phyloP scores from a whole-genome alignment of 2,113 vertebrate genomes.

The Mobula hypostoma region DNA sequence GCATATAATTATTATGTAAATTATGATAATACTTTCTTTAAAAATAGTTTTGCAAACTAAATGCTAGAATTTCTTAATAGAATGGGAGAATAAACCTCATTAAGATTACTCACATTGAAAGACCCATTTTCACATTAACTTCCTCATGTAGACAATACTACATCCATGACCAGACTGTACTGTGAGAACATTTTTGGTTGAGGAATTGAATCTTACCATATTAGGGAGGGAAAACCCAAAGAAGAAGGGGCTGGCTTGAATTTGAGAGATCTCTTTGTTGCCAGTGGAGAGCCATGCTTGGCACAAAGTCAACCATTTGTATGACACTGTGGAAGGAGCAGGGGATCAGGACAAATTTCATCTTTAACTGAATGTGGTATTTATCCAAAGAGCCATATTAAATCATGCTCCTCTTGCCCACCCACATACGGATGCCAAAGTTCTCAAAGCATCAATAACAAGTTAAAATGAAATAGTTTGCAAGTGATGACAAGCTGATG shows the following conservation, averaged over 20 bases:
- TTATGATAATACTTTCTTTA: neutral
- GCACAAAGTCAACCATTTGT: neutral
- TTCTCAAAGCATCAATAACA: too few species aligned
- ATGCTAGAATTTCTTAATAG: neutral
- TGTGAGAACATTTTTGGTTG: neutral
- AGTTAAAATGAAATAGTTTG: too few species aligned
- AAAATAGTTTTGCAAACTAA: slow-evolving; percentile 10
- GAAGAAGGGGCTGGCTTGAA: neutral
- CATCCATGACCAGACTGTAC: neutral
- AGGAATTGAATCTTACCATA: neutral
- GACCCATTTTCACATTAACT: neutral
- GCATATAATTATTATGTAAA: slow-evolving; percentile 23
- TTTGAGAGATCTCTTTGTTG: neutral
- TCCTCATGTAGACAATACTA: neutral
- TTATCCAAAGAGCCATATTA: too few species aligned
- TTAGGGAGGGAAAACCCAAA: neutral
- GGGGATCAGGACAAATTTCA: neutral
- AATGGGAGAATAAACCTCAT: neutral
- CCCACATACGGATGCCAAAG: too few species aligned
- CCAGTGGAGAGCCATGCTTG: neutral
- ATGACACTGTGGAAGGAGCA: neutral
- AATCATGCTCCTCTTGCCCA: too few species aligned
- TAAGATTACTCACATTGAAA: neutral
- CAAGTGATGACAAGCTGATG: too few species aligned
- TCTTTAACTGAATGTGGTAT: too few species aligned